Base-by-base conservation (phyloP, 2,797 vertebrate species). In the Parauchenoglanis punctatus region DNA sequence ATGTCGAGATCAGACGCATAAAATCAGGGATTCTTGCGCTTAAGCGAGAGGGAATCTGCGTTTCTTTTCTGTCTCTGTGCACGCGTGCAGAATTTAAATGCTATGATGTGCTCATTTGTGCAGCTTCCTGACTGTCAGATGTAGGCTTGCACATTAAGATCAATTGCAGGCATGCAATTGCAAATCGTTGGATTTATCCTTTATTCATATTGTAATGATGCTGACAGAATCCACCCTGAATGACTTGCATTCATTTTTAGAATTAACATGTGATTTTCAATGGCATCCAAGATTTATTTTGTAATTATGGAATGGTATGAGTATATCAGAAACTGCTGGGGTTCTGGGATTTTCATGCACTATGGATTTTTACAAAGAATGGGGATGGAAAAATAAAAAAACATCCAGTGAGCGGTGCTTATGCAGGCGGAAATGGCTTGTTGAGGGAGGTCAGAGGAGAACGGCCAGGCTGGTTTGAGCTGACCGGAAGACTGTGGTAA, bases 11-110 rank as follows among this genome's bases (percentile, higher is more conserved):
- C 59, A 63, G 78, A 65, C 11, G 40, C 61, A 23, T 28, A 28
- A 67, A 13, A 68, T 86, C 59, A 44, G 56, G 59, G 46, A 44
- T 5, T 49, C 2, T 85, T 65, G 73, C 25, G 78, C 11, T 46
- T 63, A 23, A 75, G 44, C 11, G 8, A 54, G 56, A 18, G 15
- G 17, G 20, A 6, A 63, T 80, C 65, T 77, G 31, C 82, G 6
- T 56, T 72, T 44, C 82, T 40, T 67, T 85, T 40, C 58, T 28
- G 59, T 78, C 65, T 4, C 20, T 52, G 81, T 59, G 82, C 84
- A 87, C 77, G 90, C 84, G 52, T 40, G 23, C 78, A 70, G 89
- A 89, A 89, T 91, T 81, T 86, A 61, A 91, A 89, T 87, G 87
- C 31, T 8, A 10, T 1, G 25, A 44, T 54, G n/a, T 49, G 67